phyloP scores from a whole-genome alignment of 2,797 vertebrate species.

The Chiroxiphia lanceolata region DNA sequence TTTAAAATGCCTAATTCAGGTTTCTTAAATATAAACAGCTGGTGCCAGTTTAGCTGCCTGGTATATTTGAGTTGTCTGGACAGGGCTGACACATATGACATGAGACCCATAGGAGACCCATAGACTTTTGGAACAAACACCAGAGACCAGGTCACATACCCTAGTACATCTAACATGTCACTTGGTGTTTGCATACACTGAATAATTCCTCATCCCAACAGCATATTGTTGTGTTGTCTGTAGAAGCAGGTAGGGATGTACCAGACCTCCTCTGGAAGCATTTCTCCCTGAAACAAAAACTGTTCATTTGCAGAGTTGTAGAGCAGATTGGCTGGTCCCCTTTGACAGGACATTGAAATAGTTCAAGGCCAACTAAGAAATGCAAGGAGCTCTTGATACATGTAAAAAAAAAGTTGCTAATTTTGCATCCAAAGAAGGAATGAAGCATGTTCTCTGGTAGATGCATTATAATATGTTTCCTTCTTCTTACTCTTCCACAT shows the following conservation, averaged over 20 bases:
- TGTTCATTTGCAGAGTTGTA: background rate
- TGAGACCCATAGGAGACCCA: background rate
- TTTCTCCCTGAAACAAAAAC: background rate
- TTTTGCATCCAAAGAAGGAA: background rate
- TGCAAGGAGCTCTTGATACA: background rate
- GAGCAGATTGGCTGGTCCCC: background rate
- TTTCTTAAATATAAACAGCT: background rate
- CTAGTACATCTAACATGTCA: background rate
- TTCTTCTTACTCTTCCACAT: background rate
- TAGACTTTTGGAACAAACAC: background rate
- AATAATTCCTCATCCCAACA: background rate
- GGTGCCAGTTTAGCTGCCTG: background rate
- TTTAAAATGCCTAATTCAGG: background rate
- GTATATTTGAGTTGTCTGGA: background rate
- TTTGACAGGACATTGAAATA: background rate
- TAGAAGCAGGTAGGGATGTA: background rate
- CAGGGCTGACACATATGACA: background rate
- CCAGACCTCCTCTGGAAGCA: background rate
- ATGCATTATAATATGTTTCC: background rate
- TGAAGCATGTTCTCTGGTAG: background rate
- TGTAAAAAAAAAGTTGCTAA: background rate
- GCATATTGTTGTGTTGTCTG: background rate
- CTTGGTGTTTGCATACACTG: background rate
- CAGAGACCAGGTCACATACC: background rate
- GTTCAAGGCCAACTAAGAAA: background rate